These are phyloP conservation scores for Euura lappo DNA, from an alignment of 1,140 invertebrate genomes.

Conservation along the genomic window DNA sequence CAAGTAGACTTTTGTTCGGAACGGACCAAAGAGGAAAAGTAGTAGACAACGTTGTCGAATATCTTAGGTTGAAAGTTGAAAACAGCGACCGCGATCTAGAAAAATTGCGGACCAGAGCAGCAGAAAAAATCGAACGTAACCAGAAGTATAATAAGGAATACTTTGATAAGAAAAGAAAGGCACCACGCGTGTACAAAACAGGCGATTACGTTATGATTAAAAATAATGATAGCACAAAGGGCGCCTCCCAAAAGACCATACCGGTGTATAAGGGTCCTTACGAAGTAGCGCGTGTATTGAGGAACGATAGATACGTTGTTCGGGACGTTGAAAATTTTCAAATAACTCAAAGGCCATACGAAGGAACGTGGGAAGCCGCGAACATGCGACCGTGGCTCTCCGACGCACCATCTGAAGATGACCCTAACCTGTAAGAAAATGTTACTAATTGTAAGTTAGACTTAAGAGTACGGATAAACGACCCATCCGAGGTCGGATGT, in stretches of 20 bases:
- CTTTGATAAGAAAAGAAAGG: slow-evolving; percentile 26
- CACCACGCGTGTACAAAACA: slow-evolving; percentile 24
- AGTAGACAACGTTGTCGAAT: slow-evolving; percentile 13
- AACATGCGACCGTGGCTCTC: background rate
- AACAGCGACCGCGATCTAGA: background rate
- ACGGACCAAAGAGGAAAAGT: slow-evolving; percentile 21
- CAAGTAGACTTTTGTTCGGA: slow-evolving; percentile 31
- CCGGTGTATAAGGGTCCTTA: slow-evolving; percentile 36
- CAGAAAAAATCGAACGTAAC: slow-evolving; percentile 12
- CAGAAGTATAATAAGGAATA: slow-evolving; percentile 22
- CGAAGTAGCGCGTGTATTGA: slow-evolving; percentile 25
- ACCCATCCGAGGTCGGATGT: too few relatives aligned
- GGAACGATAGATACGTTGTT: slow-evolving; percentile 36
- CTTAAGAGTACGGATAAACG: too few relatives aligned
- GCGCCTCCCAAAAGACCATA: slow-evolving; percentile 31
- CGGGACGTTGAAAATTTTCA: slow-evolving; percentile 32
- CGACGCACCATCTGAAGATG: too few relatives aligned
- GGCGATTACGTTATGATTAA: slow-evolving; percentile 34
- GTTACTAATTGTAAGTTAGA: too few relatives aligned
- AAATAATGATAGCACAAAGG: slow-evolving; percentile 31
- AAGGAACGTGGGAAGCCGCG: slow-evolving; percentile 17
- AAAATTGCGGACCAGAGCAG: slow-evolving; percentile 12
- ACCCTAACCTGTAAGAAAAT: too few relatives aligned
- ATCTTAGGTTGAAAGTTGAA: background rate
- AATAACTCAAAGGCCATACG: slow-evolving; percentile 31